These are phyloP conservation scores for Silvanus unidentatus DNA, from an alignment of 2,888 invertebrate species.

Conservation along the genomic window DNA sequence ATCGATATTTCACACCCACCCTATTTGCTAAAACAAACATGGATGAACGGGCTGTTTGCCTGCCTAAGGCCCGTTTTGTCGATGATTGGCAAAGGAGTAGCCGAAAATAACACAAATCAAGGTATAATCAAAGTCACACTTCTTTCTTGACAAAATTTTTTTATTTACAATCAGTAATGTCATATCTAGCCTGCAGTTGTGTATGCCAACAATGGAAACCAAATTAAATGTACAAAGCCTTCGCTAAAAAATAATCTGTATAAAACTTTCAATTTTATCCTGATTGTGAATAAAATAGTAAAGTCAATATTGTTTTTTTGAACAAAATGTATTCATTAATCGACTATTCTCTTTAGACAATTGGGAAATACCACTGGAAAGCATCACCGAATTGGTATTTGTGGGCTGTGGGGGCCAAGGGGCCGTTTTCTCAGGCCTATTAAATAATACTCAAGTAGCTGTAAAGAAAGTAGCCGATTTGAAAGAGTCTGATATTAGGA, in stretches of 20 bases:
- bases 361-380: conserved; percentile 94
- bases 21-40: conserved; percentile 55
- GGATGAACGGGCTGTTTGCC: conserved; percentile 79
- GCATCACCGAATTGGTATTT: conserved; percentile 82
- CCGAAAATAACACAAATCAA: conserved; percentile 60
- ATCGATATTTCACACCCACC: conserved; percentile 44
- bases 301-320: too few species aligned
- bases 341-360: conserved; percentile 50
- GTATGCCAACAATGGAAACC: conserved; percentile 2
- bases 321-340: background rate
- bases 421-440: conserved; percentile 83
- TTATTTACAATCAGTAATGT: too few species aligned
- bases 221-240: conserved; percentile 5
- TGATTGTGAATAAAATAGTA: background rate
- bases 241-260: too few species aligned
- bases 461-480: conserved; percentile 93
- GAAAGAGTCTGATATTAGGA: conserved; percentile 88
- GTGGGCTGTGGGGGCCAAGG: conserved; percentile 95
- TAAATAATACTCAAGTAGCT: conserved; percentile 81
- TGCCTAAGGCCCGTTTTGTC: conserved; percentile 84
- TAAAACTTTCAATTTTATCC: too few species aligned
- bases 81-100: conserved; percentile 74
- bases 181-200: too few species aligned
- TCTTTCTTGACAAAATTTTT: too few species aligned
- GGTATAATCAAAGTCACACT: too few species aligned